Percentiles rank a stretch among this genome's conserved stretches.
Conservation (phyloP, 2,113 vertebrate species). For the Meriones unguiculatus region DNA sequence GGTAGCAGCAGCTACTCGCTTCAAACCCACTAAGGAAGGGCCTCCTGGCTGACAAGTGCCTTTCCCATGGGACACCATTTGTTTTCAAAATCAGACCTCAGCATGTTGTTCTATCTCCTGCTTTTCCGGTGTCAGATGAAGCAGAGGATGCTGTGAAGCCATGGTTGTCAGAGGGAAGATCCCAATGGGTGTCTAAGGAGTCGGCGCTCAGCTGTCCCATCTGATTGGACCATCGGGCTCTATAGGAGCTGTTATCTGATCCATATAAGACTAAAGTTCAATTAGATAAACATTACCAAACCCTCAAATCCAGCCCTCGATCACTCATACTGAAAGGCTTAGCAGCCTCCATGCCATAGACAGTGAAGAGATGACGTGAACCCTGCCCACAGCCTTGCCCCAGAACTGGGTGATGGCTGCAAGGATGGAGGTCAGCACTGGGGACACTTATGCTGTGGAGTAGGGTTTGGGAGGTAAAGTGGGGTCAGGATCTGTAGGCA, state of each 20-base stretch:
- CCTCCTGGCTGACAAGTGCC: too few relatives aligned
- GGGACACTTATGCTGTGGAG: not conserved
- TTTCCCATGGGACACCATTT: not conserved
- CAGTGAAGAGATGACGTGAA: not conserved
- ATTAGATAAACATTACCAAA: not conserved
- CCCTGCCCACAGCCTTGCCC: not conserved
- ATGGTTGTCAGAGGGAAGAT: not conserved
- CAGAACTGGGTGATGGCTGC: not conserved
- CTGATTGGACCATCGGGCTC: not conserved
- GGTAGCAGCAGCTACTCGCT: not conserved
- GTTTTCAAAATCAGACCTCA: not conserved
- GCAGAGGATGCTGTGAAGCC: not conserved
- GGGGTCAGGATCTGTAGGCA: not conserved
- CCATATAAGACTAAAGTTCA: not conserved
- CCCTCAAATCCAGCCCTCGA: not conserved
- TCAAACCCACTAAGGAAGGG: not conserved
- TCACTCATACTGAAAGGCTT: not conserved
- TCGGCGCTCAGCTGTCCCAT: not conserved
- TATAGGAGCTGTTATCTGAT: too few relatives aligned
- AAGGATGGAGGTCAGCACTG: not conserved
- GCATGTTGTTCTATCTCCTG: not conserved
- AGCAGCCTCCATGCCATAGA: not conserved
- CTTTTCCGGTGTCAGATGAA: not conserved
- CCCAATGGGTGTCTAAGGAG: not conserved
- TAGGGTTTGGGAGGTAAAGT: not conserved